Conservation (phyloP, 1,140 invertebrate species). For the Magallana gigas region DNA sequence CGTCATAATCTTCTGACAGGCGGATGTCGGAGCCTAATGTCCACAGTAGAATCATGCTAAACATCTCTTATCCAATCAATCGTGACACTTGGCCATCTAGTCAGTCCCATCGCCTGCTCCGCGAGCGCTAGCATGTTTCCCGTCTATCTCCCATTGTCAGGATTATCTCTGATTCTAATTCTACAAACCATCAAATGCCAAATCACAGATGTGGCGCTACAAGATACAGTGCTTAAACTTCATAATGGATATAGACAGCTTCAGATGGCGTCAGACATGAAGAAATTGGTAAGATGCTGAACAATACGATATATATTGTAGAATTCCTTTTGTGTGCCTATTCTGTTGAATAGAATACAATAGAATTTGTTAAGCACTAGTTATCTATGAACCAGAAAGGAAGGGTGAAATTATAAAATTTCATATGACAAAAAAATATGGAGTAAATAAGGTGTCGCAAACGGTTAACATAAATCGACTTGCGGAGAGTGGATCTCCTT, state of each 20-base stretch:
- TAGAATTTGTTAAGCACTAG: too few relatives aligned
- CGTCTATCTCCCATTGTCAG: neutral
- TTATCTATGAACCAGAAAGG: too few relatives aligned
- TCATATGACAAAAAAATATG: too few relatives aligned
- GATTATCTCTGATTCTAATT: slow-evolving; percentile 38
- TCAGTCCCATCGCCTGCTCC: slow-evolving; percentile 20
- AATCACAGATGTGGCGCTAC: slow-evolving; percentile 7
- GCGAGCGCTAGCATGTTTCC: slow-evolving; percentile 11
- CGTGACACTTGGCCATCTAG: neutral
- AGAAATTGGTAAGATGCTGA: slow-evolving; percentile 50
- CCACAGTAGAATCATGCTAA: neutral
- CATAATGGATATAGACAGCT: slow-evolving; percentile 53
- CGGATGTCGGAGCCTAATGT: slow-evolving; percentile 6
- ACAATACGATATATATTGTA: too few relatives aligned
- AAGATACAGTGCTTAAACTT: slow-evolving; percentile 50
- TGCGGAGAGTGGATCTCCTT: neutral
- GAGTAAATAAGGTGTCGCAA: too few relatives aligned
- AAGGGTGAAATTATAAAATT: too few relatives aligned
- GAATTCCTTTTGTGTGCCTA: too few relatives aligned
- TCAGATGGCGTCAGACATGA: slow-evolving; percentile 49
- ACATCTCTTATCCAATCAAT: neutral
- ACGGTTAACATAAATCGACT: neutral
- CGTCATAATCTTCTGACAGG: slow-evolving; percentile 3
- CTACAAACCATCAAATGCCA: slow-evolving; percentile 28
- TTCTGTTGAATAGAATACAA: too few relatives aligned